These are phyloP conservation scores for Epizoanthus stellaris DNA, from an alignment of 92 coral and sea anemone species.

Conservation along the genomic window DNA sequence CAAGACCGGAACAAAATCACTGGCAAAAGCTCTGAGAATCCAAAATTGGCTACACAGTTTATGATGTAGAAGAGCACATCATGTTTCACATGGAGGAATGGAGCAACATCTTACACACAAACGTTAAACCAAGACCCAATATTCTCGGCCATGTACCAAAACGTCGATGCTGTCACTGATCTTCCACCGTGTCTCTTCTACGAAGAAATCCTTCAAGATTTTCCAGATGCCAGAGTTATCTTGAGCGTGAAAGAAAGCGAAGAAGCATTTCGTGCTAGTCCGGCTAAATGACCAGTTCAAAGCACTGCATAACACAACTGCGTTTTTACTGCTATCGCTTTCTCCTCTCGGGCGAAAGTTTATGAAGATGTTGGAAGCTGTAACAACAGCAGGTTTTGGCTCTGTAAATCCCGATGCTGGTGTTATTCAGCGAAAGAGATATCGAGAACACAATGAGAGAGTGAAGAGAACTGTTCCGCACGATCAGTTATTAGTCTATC, in stretches of 20 bases:
- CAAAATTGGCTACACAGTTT: conserved; percentile 30
- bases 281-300: conserved; percentile 18
- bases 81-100: conserved; percentile 39
- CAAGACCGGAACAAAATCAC: conserved; percentile 32
- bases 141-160: conserved; percentile 20
- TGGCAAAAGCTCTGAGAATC: conserved; percentile 37
- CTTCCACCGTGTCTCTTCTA: conserved; percentile 35
- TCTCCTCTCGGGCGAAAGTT: conserved; percentile 39
- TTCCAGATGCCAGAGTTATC: conserved; percentile 34
- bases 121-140: conserved; percentile 3
- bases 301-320: conserved; percentile 27
- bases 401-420: conserved; percentile 26
- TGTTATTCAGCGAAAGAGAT: conserved; percentile 23
- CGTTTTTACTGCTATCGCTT: conserved; percentile 11
- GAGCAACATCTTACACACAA: conserved; percentile 26
- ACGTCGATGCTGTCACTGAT: conserved; percentile 24
- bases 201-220: conserved; percentile 33
- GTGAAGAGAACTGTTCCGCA: conserved; percentile 11
- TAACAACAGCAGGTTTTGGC: conserved; percentile 25
- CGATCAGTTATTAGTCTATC: conserved; percentile 19
- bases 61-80: conserved; percentile 30
- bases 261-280: conserved; percentile 32
- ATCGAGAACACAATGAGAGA: conserved; percentile 34
- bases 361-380: conserved; percentile 23
- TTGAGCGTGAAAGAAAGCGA: conserved; percentile 18